Evolutionary conservation across 2,888 invertebrate species (phyloP).

Genomic region (Encarsia formosa): DNA sequence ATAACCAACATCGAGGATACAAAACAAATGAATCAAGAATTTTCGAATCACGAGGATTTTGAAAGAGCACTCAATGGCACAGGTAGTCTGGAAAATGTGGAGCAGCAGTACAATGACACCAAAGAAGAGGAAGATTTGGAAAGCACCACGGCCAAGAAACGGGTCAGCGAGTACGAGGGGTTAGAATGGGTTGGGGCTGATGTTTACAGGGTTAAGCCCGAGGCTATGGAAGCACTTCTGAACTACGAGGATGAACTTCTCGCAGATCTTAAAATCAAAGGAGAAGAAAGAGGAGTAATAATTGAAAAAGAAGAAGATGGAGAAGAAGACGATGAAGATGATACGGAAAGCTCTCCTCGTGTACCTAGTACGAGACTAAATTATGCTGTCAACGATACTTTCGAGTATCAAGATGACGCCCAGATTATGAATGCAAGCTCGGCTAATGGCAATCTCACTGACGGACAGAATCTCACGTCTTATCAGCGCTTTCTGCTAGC

Average conservation of each 20-base stretch:
- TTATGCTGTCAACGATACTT: slow-evolving; percentile 32
- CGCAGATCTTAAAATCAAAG: too few relatives aligned
- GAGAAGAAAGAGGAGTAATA: too few relatives aligned
- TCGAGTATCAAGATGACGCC: slow-evolving; percentile 30
- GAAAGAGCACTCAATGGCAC: too few relatives aligned
- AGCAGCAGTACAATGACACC: slow-evolving; percentile 5
- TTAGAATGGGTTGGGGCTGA: slow-evolving; percentile 48
- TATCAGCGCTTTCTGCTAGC: slow-evolving; percentile 38
- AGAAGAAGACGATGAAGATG: background rate
- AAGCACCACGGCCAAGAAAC: slow-evolving; percentile 11
- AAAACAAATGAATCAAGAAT: too few relatives aligned
- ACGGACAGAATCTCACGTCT: slow-evolving; percentile 36
- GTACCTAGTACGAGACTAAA: too few relatives aligned
- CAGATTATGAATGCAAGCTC: background rate
- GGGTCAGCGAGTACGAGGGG: slow-evolving; percentile 41
- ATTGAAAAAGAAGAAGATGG: too few relatives aligned
- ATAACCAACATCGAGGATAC: too few relatives aligned
- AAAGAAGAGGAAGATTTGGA: too few relatives aligned
- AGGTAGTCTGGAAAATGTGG: background rate
- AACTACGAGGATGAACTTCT: slow-evolving; percentile 38
- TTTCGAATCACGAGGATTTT: slow-evolving; percentile 4
- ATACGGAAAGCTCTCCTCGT: slow-evolving; percentile 22
- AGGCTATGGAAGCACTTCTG: slow-evolving; percentile 36
- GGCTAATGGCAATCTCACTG: slow-evolving; percentile 23
- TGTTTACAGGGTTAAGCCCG: slow-evolving; percentile 46